Evolutionary conservation across 2,797 vertebrate species (phyloP).

Genomic region (Tragelaphus eurycerus): DNA sequence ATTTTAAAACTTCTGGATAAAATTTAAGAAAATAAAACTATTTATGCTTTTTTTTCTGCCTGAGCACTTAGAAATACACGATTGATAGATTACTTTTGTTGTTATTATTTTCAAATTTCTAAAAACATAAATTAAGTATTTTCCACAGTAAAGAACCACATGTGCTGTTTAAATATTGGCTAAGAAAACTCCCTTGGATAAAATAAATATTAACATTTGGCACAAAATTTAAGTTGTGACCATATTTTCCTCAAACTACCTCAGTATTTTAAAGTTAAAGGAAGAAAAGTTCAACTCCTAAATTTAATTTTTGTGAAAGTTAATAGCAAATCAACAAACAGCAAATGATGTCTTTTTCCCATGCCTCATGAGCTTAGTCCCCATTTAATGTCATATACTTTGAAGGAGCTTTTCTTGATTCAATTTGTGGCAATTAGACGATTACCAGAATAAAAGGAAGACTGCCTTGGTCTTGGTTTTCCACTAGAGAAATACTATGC

Average conservation of each 20-base stretch:
- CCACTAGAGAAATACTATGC: neutral
- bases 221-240: conserved; percentile 14
- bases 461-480: neutral
- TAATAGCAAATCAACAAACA: neutral
- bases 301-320: conserved; percentile 31
- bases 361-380: neutral
- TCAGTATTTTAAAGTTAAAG: conserved; percentile 3
- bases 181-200: conserved; percentile 23
- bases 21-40: conserved; percentile 23
- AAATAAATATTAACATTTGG: conserved; percentile 66
- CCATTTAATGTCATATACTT: neutral
- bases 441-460: neutral
- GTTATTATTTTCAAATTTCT: conserved; percentile 56
- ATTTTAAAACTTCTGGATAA: neutral
- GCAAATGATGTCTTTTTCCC: neutral
- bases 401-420: neutral
- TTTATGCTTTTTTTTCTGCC: neutral
- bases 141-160: conserved; percentile 51
- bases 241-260: conserved; percentile 16
- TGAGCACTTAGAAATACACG: neutral
- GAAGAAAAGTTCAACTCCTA: neutral
- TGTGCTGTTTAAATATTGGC: conserved; percentile 30
- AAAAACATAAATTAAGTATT: conserved; percentile 53
- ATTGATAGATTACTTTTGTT: conserved; percentile 25
- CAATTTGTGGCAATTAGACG: neutral